A percentile compares a stretch with the other conserved stretches of the same genome.
Evolutionary conservation across 2,113 vertebrate species (phyloP).

Genomic region (Takifugu bimaculatus): DNA sequence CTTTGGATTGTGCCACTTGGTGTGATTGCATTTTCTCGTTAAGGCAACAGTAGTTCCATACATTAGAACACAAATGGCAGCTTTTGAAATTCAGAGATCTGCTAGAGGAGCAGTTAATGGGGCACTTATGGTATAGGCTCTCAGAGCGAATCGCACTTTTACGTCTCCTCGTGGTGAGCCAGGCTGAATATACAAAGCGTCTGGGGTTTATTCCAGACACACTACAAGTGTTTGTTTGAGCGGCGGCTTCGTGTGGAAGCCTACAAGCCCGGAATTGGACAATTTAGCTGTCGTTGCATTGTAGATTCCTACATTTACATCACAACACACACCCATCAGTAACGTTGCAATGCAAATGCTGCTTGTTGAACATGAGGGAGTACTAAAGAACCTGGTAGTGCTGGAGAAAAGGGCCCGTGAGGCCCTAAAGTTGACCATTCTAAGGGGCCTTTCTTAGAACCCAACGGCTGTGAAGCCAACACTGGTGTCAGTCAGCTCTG

Average conservation of each 20-base stretch:
- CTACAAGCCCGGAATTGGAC: slow-evolving; percentile 40
- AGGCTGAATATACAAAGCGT: slow-evolving; percentile 10
- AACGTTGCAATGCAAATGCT: slow-evolving; percentile 30
- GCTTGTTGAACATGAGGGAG: not conserved
- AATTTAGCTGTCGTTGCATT: slow-evolving; percentile 40
- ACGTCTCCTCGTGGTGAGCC: slow-evolving; percentile 31
- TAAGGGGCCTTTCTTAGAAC: no score
- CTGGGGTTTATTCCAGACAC: slow-evolving; percentile 36
- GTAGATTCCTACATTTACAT: slow-evolving; percentile 49
- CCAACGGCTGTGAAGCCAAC: slow-evolving; percentile 5
- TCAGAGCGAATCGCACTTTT: slow-evolving; percentile 43
- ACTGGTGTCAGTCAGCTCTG: slow-evolving; percentile 17
- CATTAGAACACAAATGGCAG: slow-evolving; percentile 57
- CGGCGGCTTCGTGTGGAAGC: slow-evolving; percentile 13
- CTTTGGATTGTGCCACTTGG: slow-evolving; percentile 32
- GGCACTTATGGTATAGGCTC: slow-evolving; percentile 51
- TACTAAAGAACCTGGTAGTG: slow-evolving; percentile 1
- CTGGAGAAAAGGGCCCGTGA: not conserved
- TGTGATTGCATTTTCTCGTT: slow-evolving; percentile 17
- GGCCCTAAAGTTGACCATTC: no score
- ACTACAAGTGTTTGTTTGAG: slow-evolving; percentile 25
- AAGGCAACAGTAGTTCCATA: slow-evolving; percentile 34
- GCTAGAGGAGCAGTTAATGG: slow-evolving; percentile 55
- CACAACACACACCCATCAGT: slow-evolving; percentile 29
- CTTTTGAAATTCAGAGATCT: slow-evolving; percentile 48